Evolutionary conservation across 2,888 invertebrate species (phyloP).

Genomic region (Camptogramma bilineatum): DNA sequence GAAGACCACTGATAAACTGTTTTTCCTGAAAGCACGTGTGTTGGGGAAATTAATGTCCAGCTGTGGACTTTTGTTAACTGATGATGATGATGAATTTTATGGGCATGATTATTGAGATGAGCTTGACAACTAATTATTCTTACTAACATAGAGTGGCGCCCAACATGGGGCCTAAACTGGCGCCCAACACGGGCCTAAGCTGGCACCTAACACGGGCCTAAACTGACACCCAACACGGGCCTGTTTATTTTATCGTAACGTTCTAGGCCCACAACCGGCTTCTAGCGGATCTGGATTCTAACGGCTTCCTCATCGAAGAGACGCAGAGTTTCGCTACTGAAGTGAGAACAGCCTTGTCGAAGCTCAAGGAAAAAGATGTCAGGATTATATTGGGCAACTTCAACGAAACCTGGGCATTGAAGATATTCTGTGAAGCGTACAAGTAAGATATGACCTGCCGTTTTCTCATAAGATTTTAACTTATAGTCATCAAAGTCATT

Average conservation of each 20-base stretch:
- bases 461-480: no score
- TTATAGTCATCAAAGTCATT: no score
- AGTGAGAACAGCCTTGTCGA: slow-evolving; percentile 91
- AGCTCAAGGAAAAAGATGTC: slow-evolving; percentile 95
- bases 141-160: no score
- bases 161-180: no score
- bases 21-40: no score
- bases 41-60: no score
- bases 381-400: slow-evolving; percentile 98
- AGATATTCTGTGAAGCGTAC: slow-evolving; percentile 95
- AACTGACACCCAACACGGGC: background rate
- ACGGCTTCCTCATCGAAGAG: slow-evolving; percentile 93
- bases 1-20: background rate
- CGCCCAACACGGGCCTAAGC: no score
- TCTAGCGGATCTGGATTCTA: slow-evolving; percentile 93
- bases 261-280: slow-evolving; percentile 93
- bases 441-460: slow-evolving; percentile 73
- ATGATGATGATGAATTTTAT: no score
- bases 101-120: no score
- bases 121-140: no score
- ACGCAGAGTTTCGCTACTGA: slow-evolving; percentile 97
- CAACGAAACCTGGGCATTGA: slow-evolving; percentile 96
- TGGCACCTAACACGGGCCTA: background rate
- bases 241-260: background rate
- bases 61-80: no score